Evolutionary conservation across 2,113 vertebrate genomes (phyloP).

Genomic region (Takifugu bimaculatus): DNA sequence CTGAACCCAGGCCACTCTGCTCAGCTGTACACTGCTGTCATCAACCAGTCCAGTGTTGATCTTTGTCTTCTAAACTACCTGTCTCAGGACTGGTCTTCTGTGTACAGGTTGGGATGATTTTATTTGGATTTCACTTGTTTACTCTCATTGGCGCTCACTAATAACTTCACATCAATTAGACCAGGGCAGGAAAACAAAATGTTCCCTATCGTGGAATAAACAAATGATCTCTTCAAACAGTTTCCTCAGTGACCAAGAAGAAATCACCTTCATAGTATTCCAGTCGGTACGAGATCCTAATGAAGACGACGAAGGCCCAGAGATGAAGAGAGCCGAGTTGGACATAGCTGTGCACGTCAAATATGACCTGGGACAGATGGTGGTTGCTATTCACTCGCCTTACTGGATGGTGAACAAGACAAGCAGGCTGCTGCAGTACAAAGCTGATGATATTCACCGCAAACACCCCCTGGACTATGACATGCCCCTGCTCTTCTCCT

Average conservation of each 20-base stretch:
- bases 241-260: constrained; percentile 78
- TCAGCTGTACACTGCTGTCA: constrained; percentile 86
- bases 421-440: constrained; percentile 89
- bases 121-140: neutral
- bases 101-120: constrained; percentile 68
- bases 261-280: constrained; percentile 91
- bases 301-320: constrained; percentile 37
- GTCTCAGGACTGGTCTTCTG: constrained; percentile 85
- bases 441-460: constrained; percentile 94
- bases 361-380: constrained; percentile 81
- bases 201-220: neutral
- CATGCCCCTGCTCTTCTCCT: constrained; percentile 92
- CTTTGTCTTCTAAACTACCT: constrained; percentile 86
- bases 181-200: neutral
- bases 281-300: constrained; percentile 72
- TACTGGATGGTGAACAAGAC: constrained; percentile 99
- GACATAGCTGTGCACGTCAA: constrained; percentile 89
- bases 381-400: constrained; percentile 86
- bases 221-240: constrained; percentile 24
- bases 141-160: neutral
- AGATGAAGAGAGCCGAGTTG: constrained; percentile 75
- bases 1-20: constrained; percentile 84
- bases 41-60: constrained; percentile 81
- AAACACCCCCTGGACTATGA: constrained; percentile 91
- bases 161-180: too few relatives aligned